Evolutionary conservation across 1,140 invertebrate species (phyloP).

Genomic region (Brachionus paranguensis): DNA sequence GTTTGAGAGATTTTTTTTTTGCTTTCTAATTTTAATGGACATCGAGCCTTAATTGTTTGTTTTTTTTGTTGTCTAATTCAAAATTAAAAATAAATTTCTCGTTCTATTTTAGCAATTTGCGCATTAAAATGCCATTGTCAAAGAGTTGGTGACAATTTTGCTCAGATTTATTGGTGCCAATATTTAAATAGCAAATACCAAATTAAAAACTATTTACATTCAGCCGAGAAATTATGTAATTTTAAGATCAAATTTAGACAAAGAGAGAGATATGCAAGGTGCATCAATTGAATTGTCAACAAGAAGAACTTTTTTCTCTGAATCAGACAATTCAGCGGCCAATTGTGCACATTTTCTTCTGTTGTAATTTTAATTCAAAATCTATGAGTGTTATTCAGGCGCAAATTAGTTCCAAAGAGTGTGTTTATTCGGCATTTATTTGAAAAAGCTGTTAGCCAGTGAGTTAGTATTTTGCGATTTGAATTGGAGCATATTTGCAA

Average conservation of each 20-base stretch:
- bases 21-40: neutral
- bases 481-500: constrained; percentile 10
- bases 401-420: neutral
- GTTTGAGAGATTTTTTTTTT: neutral
- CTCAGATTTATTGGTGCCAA: neutral
- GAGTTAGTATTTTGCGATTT: neutral
- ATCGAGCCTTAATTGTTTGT: neutral
- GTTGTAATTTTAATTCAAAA: neutral
- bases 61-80: neutral
- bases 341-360: neutral
- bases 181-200: neutral
- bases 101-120: neutral
- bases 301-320: neutral
- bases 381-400: neutral
- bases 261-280: neutral
- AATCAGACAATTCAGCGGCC: neutral
- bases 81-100: neutral
- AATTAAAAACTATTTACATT: neutral
- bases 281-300: neutral
- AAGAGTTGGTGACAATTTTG: neutral
- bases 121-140: neutral
- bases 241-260: neutral
- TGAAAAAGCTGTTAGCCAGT: neutral
- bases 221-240: neutral
- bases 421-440: neutral